These are phyloP conservation scores for Pomacea canaliculata DNA, from an alignment of 2,888 invertebrate genomes.

Conservation along the genomic window DNA sequence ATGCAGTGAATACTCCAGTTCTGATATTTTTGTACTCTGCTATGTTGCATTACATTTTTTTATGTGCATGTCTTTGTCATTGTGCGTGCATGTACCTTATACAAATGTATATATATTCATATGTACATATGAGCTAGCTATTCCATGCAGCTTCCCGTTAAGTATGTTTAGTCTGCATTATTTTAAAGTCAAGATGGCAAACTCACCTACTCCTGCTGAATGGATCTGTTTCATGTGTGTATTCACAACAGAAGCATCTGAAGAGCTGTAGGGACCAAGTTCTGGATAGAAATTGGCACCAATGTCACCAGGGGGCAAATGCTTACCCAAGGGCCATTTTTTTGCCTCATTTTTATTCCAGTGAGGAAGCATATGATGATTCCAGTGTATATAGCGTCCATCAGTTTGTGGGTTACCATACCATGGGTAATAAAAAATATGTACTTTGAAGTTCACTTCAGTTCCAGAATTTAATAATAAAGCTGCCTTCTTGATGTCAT, in stretches of 20 bases:
- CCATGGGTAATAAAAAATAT: constrained; percentile 72
- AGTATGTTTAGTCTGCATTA: no score
- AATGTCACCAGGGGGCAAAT: constrained; percentile 74
- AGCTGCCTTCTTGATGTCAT: neutral
- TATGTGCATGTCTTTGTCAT: no score
- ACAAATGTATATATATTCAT: no score
- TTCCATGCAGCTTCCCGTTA: no score
- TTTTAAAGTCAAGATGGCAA: no score
- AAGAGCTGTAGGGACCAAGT: constrained; percentile 74
- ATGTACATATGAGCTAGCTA: no score
- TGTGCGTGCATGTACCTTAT: no score
- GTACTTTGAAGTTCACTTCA: constrained; percentile 61
- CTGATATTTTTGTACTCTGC: no score
- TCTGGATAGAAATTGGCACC: constrained; percentile 74
- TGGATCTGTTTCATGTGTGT: constrained; percentile 76
- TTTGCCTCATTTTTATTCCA: constrained; percentile 67
- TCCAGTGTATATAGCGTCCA: constrained; percentile 69
- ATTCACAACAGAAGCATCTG: constrained; percentile 72
- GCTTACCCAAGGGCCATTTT: constrained; percentile 72
- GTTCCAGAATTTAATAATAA: neutral
- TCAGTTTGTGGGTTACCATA: constrained; percentile 64
- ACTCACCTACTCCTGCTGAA: constrained; percentile 73
- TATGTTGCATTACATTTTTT: no score
- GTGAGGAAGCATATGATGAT: constrained; percentile 67
- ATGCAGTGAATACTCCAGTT: no score